Percentiles rank a stretch among this genome's conserved stretches.
Evolutionary conservation across 2,113 vertebrate species (phyloP).

Genomic region (Brachionichthys hirsutus): DNA sequence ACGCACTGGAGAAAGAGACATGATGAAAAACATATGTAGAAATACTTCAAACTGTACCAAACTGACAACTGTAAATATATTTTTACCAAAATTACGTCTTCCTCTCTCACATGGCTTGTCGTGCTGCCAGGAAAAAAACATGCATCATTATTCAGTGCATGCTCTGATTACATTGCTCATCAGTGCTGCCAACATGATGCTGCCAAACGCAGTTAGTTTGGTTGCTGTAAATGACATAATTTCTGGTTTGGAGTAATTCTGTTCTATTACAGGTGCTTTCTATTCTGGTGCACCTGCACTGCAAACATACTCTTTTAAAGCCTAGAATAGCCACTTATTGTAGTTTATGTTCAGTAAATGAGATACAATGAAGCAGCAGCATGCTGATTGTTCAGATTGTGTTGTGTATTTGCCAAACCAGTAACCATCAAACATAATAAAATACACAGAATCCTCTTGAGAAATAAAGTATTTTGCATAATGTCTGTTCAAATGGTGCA

Average conservation of each 20-base stretch:
- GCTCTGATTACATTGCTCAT: slow-evolving; percentile 57
- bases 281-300: slow-evolving; percentile 50
- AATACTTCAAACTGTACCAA: slow-evolving; percentile 13
- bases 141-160: slow-evolving; percentile 38
- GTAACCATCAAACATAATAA: not conserved
- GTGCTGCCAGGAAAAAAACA: slow-evolving; percentile 23
- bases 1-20: slow-evolving; percentile 7
- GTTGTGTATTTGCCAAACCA: slow-evolving; percentile 10
- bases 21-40: slow-evolving; percentile 23
- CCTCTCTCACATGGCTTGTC: slow-evolving; percentile 1
- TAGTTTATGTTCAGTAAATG: slow-evolving; percentile 42
- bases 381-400: slow-evolving; percentile 10
- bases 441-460: not conserved
- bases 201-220: slow-evolving; percentile 56
- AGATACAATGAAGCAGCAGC: slow-evolving; percentile 15
- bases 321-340: slow-evolving; percentile 32
- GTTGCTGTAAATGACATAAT: slow-evolving; percentile 62
- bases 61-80: not conserved
- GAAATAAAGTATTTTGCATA: too few species aligned
- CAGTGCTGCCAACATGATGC: slow-evolving; percentile 43
- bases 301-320: slow-evolving; percentile 29
- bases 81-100: not conserved
- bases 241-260: slow-evolving; percentile 34
- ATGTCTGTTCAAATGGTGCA: too few species aligned
- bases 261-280: slow-evolving; percentile 39